Evolutionary conservation across 2,113 vertebrate genomes (phyloP).

Genomic region (Ailuropoda melanoleuca): DNA sequence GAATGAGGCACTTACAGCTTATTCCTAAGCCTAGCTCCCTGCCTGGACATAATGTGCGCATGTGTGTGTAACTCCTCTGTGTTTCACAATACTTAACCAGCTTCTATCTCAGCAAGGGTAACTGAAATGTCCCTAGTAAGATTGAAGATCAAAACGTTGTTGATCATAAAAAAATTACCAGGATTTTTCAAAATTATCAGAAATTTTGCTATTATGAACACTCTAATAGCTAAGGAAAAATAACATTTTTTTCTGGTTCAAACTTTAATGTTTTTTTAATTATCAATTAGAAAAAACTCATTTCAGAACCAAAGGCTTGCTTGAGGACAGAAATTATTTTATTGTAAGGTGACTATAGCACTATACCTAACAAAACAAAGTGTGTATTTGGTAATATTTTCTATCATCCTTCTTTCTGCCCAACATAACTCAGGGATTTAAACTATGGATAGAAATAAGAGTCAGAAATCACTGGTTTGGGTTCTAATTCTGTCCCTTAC

Average conservation of each 20-base stretch:
- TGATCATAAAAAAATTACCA: neutral
- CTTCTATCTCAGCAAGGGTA: neutral
- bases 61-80: neutral
- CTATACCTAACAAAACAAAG: slow-evolving; percentile 6
- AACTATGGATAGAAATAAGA: neutral
- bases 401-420: neutral
- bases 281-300: slow-evolving; percentile 30
- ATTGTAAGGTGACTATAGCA: neutral
- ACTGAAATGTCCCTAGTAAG: neutral
- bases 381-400: neutral
- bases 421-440: neutral
- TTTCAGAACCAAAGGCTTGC: slow-evolving; percentile 35
- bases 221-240: neutral
- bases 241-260: neutral
- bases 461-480: neutral
- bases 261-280: neutral
- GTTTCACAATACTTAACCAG: neutral
- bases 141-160: neutral
- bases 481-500: neutral
- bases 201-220: neutral
- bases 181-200: slow-evolving; percentile 3
- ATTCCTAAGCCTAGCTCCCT: neutral
- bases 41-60: neutral
- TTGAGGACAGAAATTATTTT: slow-evolving; percentile 37
- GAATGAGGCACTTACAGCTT: neutral